Conservation (phyloP, 2,888 invertebrate genomes). For the Blomia tropicalis region DNA sequence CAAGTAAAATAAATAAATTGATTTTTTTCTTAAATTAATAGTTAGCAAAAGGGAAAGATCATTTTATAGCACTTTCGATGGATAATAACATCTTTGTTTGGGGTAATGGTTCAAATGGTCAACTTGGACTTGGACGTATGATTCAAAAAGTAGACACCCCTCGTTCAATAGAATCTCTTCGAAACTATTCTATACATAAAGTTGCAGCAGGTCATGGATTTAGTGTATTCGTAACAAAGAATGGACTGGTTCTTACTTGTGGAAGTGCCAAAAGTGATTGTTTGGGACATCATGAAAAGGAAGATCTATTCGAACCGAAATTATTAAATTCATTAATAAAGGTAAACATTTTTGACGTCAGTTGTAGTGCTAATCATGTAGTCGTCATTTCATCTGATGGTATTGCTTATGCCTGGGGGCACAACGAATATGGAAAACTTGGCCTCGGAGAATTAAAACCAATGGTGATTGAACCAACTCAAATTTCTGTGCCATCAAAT, state of each 20-base stretch:
- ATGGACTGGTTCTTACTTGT: conserved; percentile 52
- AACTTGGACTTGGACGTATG: conserved; percentile 43
- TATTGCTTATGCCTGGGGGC: conserved; percentile 50
- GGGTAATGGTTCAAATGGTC: conserved; percentile 51
- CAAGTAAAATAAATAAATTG: neutral
- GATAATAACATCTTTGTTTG: conserved; percentile 47
- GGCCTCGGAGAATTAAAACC: conserved; percentile 42
- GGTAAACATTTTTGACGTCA: conserved; percentile 45
- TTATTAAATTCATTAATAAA: conserved; percentile 42
- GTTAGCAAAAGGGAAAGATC: conserved; percentile 36
- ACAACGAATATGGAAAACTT: conserved; percentile 45
- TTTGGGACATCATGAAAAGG: conserved; percentile 49
- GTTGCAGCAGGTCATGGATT: conserved; percentile 49
- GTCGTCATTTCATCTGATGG: conserved; percentile 47
- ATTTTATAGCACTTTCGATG: conserved; percentile 37
- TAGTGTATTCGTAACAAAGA: conserved; percentile 50
- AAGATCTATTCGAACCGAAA: conserved; percentile 44
- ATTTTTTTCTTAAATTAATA: conserved; percentile 28
- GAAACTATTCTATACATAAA: conserved; percentile 46
- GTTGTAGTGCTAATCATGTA: conserved; percentile 49
- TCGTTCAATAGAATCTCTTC: conserved; percentile 44
- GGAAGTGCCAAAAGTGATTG: conserved; percentile 48
- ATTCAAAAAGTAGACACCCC: conserved; percentile 39
- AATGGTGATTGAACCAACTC: conserved; percentile 35
- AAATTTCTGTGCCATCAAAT: conserved; percentile 39